phyloP scores from a whole-genome alignment of 2,888 invertebrate species.

The Exocentrus adspersus region DNA sequence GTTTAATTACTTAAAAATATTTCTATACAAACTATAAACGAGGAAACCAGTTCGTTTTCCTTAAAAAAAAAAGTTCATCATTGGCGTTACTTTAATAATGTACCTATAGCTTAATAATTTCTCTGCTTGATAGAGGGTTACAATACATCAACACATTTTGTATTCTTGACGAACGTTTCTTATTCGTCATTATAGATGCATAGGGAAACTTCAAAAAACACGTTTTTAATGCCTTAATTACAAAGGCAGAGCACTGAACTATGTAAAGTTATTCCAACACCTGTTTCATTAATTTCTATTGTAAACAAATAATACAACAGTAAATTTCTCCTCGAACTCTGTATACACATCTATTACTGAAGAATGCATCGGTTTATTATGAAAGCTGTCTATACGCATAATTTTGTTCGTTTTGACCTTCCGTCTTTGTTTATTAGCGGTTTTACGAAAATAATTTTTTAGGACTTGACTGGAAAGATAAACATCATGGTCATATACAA shows the following conservation, averaged over 20 bases:
- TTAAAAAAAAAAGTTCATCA: too few species aligned
- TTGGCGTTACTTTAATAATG: too few species aligned
- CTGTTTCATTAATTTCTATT: slow-evolving; percentile 3
- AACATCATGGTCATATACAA: too few species aligned
- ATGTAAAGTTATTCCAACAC: slow-evolving; percentile 1
- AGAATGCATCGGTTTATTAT: background rate
- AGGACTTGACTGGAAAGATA: too few species aligned
- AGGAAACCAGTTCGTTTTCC: too few species aligned
- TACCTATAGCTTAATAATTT: too few species aligned
- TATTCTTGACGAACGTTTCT: background rate
- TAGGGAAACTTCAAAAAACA: background rate
- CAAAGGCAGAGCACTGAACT: slow-evolving; percentile 3
- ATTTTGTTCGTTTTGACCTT: background rate
- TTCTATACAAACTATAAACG: too few species aligned
- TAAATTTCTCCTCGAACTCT: background rate
- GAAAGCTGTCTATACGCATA: background rate
- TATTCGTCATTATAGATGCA: background rate
- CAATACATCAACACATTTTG: background rate
- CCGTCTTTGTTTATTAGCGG: too few species aligned
- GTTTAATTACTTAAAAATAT: too few species aligned
- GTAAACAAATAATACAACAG: slow-evolving; percentile 3
- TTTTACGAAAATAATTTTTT: too few species aligned
- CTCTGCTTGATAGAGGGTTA: background rate
- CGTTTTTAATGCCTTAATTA: slow-evolving; percentile 1
- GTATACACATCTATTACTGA: background rate